Evolutionary conservation across 2,113 vertebrate species (phyloP), one percentile per base, ranked within the genome.

Genomic region (Machaerirhynchus nigripectus): DNA sequence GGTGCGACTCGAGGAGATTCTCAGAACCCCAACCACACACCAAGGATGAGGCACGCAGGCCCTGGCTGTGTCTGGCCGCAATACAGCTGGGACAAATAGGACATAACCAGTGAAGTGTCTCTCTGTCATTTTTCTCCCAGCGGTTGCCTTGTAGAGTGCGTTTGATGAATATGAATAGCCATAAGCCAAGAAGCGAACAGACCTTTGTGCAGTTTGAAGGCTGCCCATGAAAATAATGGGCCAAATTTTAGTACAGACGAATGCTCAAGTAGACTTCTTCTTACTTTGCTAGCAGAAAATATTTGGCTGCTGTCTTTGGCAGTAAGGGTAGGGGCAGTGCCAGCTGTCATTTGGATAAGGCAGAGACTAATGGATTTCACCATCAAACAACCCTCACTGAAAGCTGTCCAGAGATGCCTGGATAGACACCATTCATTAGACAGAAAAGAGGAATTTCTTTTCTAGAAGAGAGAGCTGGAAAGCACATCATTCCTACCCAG

Each of bases 291-390:
- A 95, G 57, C 28, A 76, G 49, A 69, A 89, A 84, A 67, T 44
- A 80, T 55, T 87, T 96, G 94, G 88, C 96, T 95, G 73, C 73
- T 86, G 39, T 68, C 24, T 89, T 65, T 96, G 84, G 87, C 91
- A 91, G 69, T 22, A 42, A 63, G 33, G 19, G 69, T 31, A 81
- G 17, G 80, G 64, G 71, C 47, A 81, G 52, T 89, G 84, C 93
- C 77, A 93, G 69, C 91, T 95, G 81, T 87, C 23, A 2, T 44
- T 82, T 3, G 16, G 91, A 84, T 79, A 65, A 91, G 89, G 56
- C 91, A 96, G 76, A 82, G 87, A 96, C 87, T 87, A 90, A 89
- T 88, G 76, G 83, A 92, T 84, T 90, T 95, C 64, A 89, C 76
- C 86, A 93, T 70, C 76, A 89, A 90, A 84, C 68, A 87, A 27